These are phyloP conservation scores for Resseliella maxima DNA, from an alignment of 2,888 invertebrate genomes.

Conservation along the genomic window DNA sequence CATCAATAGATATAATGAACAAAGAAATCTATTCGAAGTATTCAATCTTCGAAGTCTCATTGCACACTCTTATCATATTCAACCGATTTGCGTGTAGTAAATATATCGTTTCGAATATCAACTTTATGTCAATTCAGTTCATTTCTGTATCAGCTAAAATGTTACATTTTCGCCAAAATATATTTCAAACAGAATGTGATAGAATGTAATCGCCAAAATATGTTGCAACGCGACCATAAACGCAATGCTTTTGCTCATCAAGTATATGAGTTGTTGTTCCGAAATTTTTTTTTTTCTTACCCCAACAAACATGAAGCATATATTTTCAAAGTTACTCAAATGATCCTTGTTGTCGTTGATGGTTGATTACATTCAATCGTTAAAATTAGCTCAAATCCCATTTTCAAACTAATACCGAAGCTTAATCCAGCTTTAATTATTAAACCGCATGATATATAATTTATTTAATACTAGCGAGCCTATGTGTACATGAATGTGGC, in stretches of 20 bases:
- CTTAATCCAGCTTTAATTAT: slow-evolving; percentile 48
- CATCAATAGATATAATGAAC: too few relatives aligned
- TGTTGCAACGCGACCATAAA: slow-evolving; percentile 10
- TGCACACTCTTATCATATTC: too few relatives aligned
- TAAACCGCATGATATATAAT: slow-evolving; percentile 51
- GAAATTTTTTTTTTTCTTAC: neutral
- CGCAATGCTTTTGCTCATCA: neutral
- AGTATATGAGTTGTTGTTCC: neutral
- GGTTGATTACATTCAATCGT: slow-evolving; percentile 44
- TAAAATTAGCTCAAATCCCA: slow-evolving; percentile 53
- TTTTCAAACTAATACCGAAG: slow-evolving; percentile 42
- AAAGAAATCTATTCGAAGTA: too few relatives aligned
- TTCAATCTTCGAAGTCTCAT: too few relatives aligned
- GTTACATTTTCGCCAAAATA: too few relatives aligned
- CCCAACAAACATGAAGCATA: neutral
- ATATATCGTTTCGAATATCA: too few relatives aligned
- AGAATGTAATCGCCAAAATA: neutral
- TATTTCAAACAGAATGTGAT: neutral
- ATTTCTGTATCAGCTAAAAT: too few relatives aligned
- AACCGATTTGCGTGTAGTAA: too few relatives aligned
- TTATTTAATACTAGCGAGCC: slow-evolving; percentile 38
- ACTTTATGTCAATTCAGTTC: too few relatives aligned
- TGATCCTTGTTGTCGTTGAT: neutral
- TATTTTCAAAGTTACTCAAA: neutral
- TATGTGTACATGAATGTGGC: slow-evolving; percentile 12